Percentiles rank a stretch among this genome's conserved stretches.
phyloP scores from a whole-genome alignment of 2,888 invertebrate genomes.

The Oxycera nigricornis region DNA sequence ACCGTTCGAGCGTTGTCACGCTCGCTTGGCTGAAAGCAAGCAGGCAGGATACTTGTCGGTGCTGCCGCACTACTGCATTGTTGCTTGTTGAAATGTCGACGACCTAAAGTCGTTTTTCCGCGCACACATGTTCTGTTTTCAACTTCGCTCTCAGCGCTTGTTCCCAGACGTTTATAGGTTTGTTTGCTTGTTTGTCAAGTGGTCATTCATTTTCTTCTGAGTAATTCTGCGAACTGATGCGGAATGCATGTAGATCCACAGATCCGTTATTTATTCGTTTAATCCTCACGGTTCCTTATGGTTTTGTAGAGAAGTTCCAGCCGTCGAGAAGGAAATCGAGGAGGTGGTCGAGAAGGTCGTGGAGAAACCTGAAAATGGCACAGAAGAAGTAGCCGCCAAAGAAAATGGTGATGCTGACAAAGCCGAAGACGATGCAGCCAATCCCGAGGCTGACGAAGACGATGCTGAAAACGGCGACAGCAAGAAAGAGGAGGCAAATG shows the following conservation, averaged over 20 bases:
- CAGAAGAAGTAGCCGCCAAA: constrained; percentile 49
- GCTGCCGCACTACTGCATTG: neutral
- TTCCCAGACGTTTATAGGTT: neutral
- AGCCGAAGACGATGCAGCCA: constrained; percentile 47
- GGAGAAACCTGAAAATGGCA: constrained; percentile 56
- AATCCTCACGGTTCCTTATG: neutral
- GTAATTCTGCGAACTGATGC: no score
- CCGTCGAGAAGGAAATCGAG: constrained; percentile 60
- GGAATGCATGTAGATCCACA: neutral
- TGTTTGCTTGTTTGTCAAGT: no score
- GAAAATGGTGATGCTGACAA: constrained; percentile 49
- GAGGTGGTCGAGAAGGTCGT: constrained; percentile 55
- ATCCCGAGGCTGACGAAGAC: constrained; percentile 51
- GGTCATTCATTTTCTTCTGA: no score
- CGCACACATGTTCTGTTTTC: no score
- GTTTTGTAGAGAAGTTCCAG: constrained; percentile 56
- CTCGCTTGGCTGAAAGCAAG: no score
- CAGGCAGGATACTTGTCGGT: no score
- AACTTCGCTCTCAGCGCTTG: neutral
- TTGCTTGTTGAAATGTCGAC: neutral
- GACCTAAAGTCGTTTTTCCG: no score
- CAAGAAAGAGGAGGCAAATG: constrained; percentile 55
- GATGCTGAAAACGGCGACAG: constrained; percentile 49
- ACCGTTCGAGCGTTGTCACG: no score
- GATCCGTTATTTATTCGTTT: neutral